phyloP scores from a whole-genome alignment of 2,888 invertebrate genomes.

The Diarsia mendica region DNA sequence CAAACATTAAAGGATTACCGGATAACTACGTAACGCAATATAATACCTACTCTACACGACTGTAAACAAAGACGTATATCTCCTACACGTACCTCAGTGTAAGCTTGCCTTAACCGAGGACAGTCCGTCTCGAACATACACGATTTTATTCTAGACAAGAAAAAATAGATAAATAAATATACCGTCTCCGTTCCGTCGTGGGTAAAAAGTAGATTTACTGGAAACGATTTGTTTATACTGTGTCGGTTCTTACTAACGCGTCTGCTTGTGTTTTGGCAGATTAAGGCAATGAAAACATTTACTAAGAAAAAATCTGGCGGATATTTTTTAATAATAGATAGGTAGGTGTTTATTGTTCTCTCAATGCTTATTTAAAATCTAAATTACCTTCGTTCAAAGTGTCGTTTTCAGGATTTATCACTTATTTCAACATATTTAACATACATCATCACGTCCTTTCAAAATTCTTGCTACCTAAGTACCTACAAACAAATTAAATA shows the following conservation, averaged over 20 bases:
- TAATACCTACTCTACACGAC: constrained; percentile 43
- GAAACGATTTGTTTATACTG: constrained; percentile 61
- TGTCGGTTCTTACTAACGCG: constrained; percentile 56
- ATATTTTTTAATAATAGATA: constrained; percentile 74
- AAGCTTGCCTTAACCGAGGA: constrained; percentile 60
- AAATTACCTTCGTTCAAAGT: not conserved
- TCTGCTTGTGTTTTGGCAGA: constrained; percentile 73
- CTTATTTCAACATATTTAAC: not conserved
- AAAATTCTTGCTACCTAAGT: not conserved
- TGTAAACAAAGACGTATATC: constrained; percentile 72
- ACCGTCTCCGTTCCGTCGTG: no score
- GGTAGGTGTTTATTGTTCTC: constrained; percentile 70
- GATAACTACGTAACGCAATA: constrained; percentile 66
- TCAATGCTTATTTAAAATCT: not conserved
- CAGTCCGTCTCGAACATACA: constrained; percentile 62
- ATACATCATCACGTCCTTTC: not conserved
- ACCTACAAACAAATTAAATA: constrained; percentile 33
- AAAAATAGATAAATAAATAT: constrained; percentile 50
- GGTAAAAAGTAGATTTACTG: constrained; percentile 69
- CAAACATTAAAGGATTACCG: constrained; percentile 79
- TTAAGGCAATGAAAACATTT: constrained; percentile 84
- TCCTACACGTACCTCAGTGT: constrained; percentile 66
- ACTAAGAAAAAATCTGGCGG: constrained; percentile 76
- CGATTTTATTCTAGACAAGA: constrained; percentile 43
- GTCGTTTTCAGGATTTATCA: not conserved